Evolutionary conservation across 2,888 invertebrate genomes (phyloP), one percentile per base, ranked within the genome.

Genomic region (Flabesymbios commensalis): DNA sequence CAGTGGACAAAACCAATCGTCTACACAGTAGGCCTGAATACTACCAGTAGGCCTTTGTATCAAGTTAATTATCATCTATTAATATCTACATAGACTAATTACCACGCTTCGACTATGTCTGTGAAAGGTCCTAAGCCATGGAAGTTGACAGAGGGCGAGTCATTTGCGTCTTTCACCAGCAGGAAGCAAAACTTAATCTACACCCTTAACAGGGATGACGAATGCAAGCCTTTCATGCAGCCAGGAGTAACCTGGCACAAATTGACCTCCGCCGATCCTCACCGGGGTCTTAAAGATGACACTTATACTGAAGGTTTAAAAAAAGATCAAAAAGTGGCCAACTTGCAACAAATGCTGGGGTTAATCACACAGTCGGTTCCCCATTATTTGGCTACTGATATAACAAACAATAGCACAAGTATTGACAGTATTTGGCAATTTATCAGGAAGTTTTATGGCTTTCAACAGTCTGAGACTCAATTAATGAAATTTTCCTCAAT

Each of bases 401-500:
- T 45, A 7, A 19, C 14, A 10, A 45, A 45, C 14, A 10, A 45
- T 7, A 17, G 17, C 7, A 45, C 19, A 10, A 17, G 7, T 19
- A 17, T 45, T 10, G 45, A 45, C 14, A 17, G 17, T 19, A 19
- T 45, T 7, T 45, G 45, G 45, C 45, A 45, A 7, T 45, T 19
- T 17, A 45, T 45, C 19, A 14, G 45, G 17, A 45, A 45, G 19
- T 45, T 17, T 19, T 45, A 45, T 19, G 22, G 45, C 22, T 19
- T n/a, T n/a, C n/a, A n/a, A n/a, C n/a, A n/a, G n/a, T n/a, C n/a
- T n/a, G n/a, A n/a, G n/a, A n/a, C n/a, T 17, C 45, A 45, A 45
- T 45, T 45, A 7, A 45, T 45, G 45, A 45, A 45, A 45, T 19
- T 45, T 7, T 45, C 45, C 45, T 17, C 45, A 19, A 45, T 45